Base-by-base conservation (phyloP, 2,888 invertebrate genomes). In the Matsumyia berberina region DNA sequence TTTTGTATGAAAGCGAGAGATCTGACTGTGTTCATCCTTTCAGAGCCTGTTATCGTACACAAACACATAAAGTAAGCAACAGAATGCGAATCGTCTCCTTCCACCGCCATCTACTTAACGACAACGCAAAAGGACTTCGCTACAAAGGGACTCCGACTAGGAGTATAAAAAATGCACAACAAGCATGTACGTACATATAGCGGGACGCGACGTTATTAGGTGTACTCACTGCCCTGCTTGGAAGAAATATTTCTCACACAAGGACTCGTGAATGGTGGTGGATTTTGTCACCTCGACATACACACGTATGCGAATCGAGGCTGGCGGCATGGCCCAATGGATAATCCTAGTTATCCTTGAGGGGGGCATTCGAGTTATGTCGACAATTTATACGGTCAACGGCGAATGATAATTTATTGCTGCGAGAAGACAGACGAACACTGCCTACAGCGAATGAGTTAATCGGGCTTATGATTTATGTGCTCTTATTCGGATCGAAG, bases 41-140 rank as follows among this genome's bases (percentile, higher is more conserved):
- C 74, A 80, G 70, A 70, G 80, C 69, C 85, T 70, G 85, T 85
- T 85, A 85, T 85, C 85, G 79, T 70, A 85, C 74, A 85, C 85
- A 85, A 85, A 85, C 85, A 85, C 74, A 85, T 76, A 85, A 80
- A 80, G 80, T 70, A 80, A 85, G 80, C 74, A 80, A 80, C 80
- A 57, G 85, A 85, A 85, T 85, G 80, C 39, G 73, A 74, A 79
- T 69, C 69, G 67, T 67, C 72, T 12, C 62, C 39, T 19, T n/a
- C 51, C 19, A 7, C 29, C 53, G 11, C 33, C 55, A 55, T 60
- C 72, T 73, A 74, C 69, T 80, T 74, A 80, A 69, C 70, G 67
- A 49, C 57, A 55, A 29, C 44, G 46, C 55, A 51, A 39, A 76
- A 55, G 77, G 37, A 60, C 60, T 77, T 17, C 35, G 39, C 35